Base-by-base conservation (phyloP, 2,113 vertebrate species). In the Sterrhoptilus dennistouni region DNA sequence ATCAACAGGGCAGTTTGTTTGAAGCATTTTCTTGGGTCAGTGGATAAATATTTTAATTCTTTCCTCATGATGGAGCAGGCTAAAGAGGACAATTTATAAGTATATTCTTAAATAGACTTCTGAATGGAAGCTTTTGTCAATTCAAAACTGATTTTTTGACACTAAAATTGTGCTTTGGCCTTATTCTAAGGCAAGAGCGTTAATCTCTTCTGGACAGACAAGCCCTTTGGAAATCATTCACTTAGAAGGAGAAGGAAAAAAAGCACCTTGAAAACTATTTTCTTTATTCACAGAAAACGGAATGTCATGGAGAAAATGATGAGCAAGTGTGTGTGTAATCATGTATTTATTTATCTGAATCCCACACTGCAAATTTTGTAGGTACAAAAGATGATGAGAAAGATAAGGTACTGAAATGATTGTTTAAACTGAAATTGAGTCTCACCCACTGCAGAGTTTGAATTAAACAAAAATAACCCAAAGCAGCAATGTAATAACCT, bases 391-490 rank as follows among this genome's bases (percentile, higher is more conserved):
- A 97, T 97, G 94, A 95, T 95, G 86, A 91, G 81, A 92, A 95
- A 87, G 95, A 96, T 96, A 97, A 96, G 93, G 82, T 59, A 64
- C 89, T 85, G 87, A 95, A 96, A 91, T 92, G 96, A 97, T 96
- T 96, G 96, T 97, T 97, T 97, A 97, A 97, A 93, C 72, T 90
- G 96, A 97, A 97, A 97, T 97, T 91, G 95, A 93, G 92, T 97
- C 90, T 97, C 87, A 90, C 44, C 83, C 88, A 94, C 96, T 90
- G 81, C 82, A 87, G 95, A 83, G 79, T 93, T 94, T 87, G 94
- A 97, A 97, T 96, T 97, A 97, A 97, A 96, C 95, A 96, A 94
- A 96, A 95, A 96, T 97, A 97, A 97, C 93, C 89, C 82, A 95
- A 89, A 95, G 90, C 89, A 96, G 94, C 82, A 89, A 84, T 95